These are phyloP conservation scores for Tarsius wallacei DNA, from an alignment of 2,797 vertebrate species.

Conservation along the genomic window DNA sequence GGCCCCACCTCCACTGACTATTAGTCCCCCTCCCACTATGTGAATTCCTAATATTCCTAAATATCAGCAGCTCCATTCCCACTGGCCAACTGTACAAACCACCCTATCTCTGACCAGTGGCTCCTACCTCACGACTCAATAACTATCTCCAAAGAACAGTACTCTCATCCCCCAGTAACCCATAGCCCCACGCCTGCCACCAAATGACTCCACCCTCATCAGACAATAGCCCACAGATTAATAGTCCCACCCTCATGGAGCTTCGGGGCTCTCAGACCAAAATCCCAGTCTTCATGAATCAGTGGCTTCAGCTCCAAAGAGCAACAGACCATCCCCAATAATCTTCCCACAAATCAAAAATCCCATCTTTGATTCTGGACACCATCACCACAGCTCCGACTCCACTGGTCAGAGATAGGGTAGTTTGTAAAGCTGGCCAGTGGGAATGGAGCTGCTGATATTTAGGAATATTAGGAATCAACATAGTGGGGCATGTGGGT, in stretches of 20 bases:
- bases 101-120: neutral
- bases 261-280: conserved; percentile 32
- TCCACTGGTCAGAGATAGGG: no score
- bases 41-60: conserved; percentile 51
- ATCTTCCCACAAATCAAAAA: conserved; percentile 8
- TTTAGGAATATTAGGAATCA: no score
- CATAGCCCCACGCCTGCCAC: neutral
- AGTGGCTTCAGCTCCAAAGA: conserved; percentile 26
- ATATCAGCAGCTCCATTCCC: neutral
- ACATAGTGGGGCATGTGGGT: no score
- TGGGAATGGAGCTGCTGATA: no score
- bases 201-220: neutral
- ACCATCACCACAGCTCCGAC: neutral
- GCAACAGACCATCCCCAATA: neutral
- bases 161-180: neutral
- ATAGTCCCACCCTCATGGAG: neutral
- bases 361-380: neutral
- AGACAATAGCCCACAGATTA: neutral
- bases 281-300: conserved; percentile 21
- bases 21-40: neutral
- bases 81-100: neutral
- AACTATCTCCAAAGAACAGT: neutral
- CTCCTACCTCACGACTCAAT: neutral
- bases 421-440: no score
- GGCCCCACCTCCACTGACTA: neutral